Base-by-base conservation (phyloP, 2,113 vertebrate species). In the Galbula dea region DNA sequence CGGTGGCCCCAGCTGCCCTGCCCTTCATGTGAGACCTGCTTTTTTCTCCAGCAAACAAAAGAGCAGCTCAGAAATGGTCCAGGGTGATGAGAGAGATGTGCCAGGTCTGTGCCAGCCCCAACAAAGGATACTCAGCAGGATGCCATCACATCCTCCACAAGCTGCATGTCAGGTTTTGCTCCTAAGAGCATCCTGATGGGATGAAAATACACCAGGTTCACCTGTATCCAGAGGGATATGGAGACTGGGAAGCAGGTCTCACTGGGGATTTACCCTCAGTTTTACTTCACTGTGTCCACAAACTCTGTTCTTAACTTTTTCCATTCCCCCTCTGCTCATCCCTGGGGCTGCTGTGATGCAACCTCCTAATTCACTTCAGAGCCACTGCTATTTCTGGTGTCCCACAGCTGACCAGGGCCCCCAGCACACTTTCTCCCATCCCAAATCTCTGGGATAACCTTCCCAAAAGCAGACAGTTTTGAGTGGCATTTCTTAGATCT, bases 1-100 rank as follows among this genome's bases (percentile, higher is more conserved):
- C 2, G 19, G 68, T 83, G 87, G 78, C 63, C 78, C 43, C 82
- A 89, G 67, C 71, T 89, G 63, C 85, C 83, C 55, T 86, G 48
- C 7, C 30, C 39, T 49, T 91, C 86, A 41, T 10, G 29, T 23
- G 4, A 85, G 84, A 85, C 37, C 15, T 45, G 45, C 0, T 20
- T 74, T 86, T 88, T 52, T 32, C 41, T 90, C 48, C 51, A 66
- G 55, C 1, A 3, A 96, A 83, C 51, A 52, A 67, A 87, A 83
- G 51, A 92, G 21, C 82, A 73, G 34, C 55, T 85, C 87, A 61
- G 68, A 49, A 84, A 58, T 9, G 22, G 39, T 36, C 26, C 26
- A 8, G 54, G 26, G 20, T 63, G 80, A 57, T 48, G 48, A 75
- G 10, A 67, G 34, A 67, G 45, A 85, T 4, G 20, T 32, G 29